A percentile compares a stretch with the other conserved stretches of the same genome.
These are phyloP conservation scores for Lepilemur septentrionalis DNA, from an alignment of 2,797 vertebrate species.

Conservation along the genomic window DNA sequence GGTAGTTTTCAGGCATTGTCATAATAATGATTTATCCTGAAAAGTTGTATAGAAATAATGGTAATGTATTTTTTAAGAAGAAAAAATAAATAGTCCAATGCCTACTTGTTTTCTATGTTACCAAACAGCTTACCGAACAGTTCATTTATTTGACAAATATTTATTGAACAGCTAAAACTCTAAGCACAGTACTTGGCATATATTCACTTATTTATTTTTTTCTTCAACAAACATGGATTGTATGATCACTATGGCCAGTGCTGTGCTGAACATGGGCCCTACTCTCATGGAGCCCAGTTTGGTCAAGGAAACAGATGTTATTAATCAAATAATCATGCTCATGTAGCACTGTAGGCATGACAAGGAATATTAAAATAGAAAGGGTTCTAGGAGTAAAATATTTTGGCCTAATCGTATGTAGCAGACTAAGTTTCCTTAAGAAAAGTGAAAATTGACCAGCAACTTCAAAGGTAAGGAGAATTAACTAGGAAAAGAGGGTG, in stretches of 20 bases:
- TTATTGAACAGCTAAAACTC: conserved; percentile 48
- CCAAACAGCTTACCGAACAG: not conserved
- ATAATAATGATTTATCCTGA: not conserved
- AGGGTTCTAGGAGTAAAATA: not conserved
- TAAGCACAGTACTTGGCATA: not conserved
- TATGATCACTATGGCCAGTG: not conserved
- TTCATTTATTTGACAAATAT: conserved; percentile 44
- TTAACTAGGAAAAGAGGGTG: not conserved
- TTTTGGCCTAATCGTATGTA: not conserved
- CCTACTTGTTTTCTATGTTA: not conserved
- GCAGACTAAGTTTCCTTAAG: not conserved
- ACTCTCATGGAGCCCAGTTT: not conserved
- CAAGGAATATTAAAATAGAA: not conserved
- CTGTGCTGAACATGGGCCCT: not conserved
- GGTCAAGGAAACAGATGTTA: not conserved
- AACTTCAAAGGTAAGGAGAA: not conserved
- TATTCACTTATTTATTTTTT: conserved; percentile 13
- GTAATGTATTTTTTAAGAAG: not conserved
- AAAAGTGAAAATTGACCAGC: not conserved
- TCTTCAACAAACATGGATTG: not conserved
- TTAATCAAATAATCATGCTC: not conserved
- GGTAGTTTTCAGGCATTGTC: not conserved
- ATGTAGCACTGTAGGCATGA: not conserved
- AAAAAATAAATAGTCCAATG: not conserved
- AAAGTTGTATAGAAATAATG: not conserved